Percentiles rank a stretch among this genome's conserved stretches.
Conservation (phyloP, 1,140 invertebrate species). For the Drosophila saltans region DNA sequence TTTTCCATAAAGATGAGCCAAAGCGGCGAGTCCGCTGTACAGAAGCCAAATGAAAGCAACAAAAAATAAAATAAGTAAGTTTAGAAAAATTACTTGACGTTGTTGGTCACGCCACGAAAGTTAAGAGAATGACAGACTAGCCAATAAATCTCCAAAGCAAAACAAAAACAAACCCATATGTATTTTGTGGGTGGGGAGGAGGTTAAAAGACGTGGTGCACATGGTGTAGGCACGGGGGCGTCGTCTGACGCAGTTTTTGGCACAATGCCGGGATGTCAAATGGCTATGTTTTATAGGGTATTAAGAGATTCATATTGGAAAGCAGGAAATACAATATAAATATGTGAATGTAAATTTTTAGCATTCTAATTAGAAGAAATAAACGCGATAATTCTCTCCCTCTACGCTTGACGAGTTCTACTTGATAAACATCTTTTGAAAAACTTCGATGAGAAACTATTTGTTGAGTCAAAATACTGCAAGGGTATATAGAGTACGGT, state of each 20-base stretch:
- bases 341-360: background rate
- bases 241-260: constrained; percentile 62
- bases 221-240: constrained; percentile 3
- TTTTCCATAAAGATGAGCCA: constrained; percentile 88
- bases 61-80: constrained; percentile 13
- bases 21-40: constrained; percentile 63
- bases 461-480: background rate
- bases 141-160: constrained; percentile 62
- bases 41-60: constrained; percentile 4
- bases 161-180: constrained; percentile 51
- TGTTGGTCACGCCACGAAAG: constrained; percentile 66
- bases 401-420: background rate
- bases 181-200: constrained; percentile 8
- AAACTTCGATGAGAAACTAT: too few species aligned
- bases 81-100: constrained; percentile 36
- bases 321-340: background rate
- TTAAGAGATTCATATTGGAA: background rate
- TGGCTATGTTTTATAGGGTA: constrained; percentile 8
- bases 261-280: constrained; percentile 29
- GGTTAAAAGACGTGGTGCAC: background rate
- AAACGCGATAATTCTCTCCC: too few species aligned
- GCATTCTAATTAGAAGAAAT: background rate
- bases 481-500: background rate
- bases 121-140: constrained; percentile 22
- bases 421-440: background rate